Evolutionary conservation across 2,113 vertebrate genomes (phyloP).

Genomic region (Nibea coibor): DNA sequence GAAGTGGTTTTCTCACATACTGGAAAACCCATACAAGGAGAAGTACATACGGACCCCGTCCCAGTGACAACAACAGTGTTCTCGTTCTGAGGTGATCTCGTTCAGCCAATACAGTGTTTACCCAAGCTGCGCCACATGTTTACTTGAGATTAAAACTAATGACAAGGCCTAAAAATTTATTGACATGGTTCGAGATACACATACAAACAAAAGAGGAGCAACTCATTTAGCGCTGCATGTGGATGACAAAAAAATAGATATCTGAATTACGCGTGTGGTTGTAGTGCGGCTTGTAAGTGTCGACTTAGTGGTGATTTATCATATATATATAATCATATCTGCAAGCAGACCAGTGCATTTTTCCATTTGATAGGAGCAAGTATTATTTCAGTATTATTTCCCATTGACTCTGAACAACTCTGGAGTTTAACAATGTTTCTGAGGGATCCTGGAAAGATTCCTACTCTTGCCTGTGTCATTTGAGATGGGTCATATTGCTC

Average conservation of each 20-base stretch:
- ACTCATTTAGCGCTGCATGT: conserved; percentile 1
- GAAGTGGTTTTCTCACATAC: conserved; percentile 39
- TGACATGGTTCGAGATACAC: conserved; percentile 45
- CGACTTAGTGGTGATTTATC: not conserved
- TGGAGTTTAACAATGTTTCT: not conserved
- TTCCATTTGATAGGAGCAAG: not conserved
- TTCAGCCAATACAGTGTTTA: conserved; percentile 68
- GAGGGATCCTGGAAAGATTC: not conserved
- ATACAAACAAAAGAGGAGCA: conserved; percentile 49
- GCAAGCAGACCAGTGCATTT: not conserved
- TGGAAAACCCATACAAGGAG: conserved; percentile 66
- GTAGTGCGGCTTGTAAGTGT: not conserved
- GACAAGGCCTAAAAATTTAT: conserved; percentile 61
- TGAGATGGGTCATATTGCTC: not conserved
- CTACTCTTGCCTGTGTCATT: not conserved
- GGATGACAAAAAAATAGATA: not conserved
- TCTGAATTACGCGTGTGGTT: not conserved
- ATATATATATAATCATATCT: not conserved
- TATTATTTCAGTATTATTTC: not conserved
- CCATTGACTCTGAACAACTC: not conserved
- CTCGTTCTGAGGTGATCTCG: conserved; percentile 53
- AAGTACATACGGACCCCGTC: conserved; percentile 4
- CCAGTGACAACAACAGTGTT: conserved; percentile 42
- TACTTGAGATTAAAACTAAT: conserved; percentile 67
- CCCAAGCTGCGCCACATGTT: conserved; percentile 65